Percentiles rank a stretch among this genome's conserved stretches.
phyloP scores from a whole-genome alignment of 2,888 invertebrate species.

The Auanema sp. region DNA sequence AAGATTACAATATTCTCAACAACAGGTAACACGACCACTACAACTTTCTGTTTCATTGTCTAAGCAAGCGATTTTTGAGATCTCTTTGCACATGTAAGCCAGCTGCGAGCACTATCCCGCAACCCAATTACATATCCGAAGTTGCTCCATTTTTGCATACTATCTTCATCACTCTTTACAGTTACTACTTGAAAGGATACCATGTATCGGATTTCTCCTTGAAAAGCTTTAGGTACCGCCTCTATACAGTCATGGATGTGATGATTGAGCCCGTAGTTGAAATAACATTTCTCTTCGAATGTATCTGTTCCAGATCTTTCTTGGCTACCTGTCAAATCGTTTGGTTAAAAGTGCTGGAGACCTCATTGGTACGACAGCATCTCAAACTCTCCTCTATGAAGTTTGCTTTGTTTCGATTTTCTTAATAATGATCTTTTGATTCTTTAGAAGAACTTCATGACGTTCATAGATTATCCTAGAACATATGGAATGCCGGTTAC shows the following conservation, averaged over 20 bases:
- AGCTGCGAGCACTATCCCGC: constrained; percentile 9
- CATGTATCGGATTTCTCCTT: background rate
- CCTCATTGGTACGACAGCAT: no score
- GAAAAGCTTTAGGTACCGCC: background rate
- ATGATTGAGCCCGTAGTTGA: background rate
- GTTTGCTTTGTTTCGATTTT: no score
- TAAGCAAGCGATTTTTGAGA: constrained; percentile 7
- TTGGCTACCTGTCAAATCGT: no score
- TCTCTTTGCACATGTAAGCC: constrained; percentile 6
- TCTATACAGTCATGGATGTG: background rate
- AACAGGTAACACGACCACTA: constrained; percentile 28
- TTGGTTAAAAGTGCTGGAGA: no score
- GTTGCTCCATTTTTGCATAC: background rate
- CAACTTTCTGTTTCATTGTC: background rate
- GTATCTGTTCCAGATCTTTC: no score
- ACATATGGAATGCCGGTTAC: constrained; percentile 19
- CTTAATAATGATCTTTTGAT: no score
- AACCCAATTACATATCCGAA: constrained; percentile 15
- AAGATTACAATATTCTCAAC: constrained; percentile 35
- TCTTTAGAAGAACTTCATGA: no score
- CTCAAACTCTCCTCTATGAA: no score
- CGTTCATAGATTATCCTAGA: constrained; percentile 17
- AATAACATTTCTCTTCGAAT: no score
- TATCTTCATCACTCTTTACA: background rate
- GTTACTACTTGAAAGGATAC: constrained; percentile 4